Base-by-base conservation (phyloP, 2,113 vertebrate genomes). In the Gyps fulvus region DNA sequence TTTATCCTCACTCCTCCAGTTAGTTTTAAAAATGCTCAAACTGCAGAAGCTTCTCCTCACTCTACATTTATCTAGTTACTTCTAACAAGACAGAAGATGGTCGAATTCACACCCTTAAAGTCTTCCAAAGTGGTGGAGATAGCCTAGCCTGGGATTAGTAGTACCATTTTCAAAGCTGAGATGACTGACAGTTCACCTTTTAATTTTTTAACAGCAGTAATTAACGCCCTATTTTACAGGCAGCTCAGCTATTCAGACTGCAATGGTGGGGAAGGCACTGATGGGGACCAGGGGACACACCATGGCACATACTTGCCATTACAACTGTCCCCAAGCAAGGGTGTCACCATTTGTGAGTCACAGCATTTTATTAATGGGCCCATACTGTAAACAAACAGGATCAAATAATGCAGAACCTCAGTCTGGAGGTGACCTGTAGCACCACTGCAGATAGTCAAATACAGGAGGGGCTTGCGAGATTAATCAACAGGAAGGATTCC, bases 241-340 rank as follows among this genome's bases (percentile, higher is more conserved):
- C 5, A 77, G 40, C 59, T 57, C 74, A 38, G 42, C 49, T 63
- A 19, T 31, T 31, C 50, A 25, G 40, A 11, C 43, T 47, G 74
- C 47, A 29, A 1, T 5, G 31, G 2, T 70, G 55, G 61, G 18
- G 25, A 85, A 45, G n/a, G 47, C 57, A 76, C 54, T 10, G 6
- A 29, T 0, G 11, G 38, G 29, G 4, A 43, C 16, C 7, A 2
- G 11, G 16, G 40, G 43, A 87, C 55, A 69, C 29, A 22, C 23
- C 22, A 11, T 0, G 7, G 52, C 52, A 55, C 1, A 7, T 1
- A 31, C 26, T 5, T 43, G 40, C 36, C 45, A 54, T 54, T 54
- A 54, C 52, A 69, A 18, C n/a, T 47, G 57, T 13, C 15, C 40
- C 43, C 25, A 42, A 40, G 77, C 84, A 83, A 71, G 74, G 32